phyloP scores from a whole-genome alignment of 1,140 invertebrate genomes.

The Brachystomella parvula region DNA sequence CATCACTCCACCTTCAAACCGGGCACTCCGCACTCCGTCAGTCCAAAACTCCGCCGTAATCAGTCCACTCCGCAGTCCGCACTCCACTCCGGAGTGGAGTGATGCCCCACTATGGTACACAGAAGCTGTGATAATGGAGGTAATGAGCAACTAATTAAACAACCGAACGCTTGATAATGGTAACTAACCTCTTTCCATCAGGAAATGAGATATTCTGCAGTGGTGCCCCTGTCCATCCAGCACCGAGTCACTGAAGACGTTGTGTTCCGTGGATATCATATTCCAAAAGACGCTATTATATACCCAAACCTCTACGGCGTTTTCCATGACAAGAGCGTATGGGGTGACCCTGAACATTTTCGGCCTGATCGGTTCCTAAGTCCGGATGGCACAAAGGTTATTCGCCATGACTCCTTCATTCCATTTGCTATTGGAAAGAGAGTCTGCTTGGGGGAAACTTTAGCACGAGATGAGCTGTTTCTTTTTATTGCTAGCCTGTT shows the following conservation, averaged over 20 bases:
- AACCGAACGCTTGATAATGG: too few species aligned
- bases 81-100: too few species aligned
- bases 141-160: too few species aligned
- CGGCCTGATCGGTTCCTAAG: slow-evolving; percentile 42
- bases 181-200: too few species aligned
- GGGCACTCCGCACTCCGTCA: too few species aligned
- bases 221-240: slow-evolving; percentile 24
- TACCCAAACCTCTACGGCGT: slow-evolving; percentile 41
- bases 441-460: slow-evolving; percentile 72
- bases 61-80: too few species aligned
- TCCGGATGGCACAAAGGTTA: slow-evolving; percentile 30
- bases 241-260: slow-evolving; percentile 23
- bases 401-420: slow-evolving; percentile 24
- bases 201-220: slow-evolving; percentile 20
- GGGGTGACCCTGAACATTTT: slow-evolving; percentile 41
- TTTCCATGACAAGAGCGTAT: slow-evolving; percentile 39
- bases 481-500: slow-evolving; percentile 65
- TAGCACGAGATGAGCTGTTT: too few species aligned
- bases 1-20: too few species aligned
- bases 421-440: slow-evolving; percentile 54
- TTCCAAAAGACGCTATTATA: slow-evolving; percentile 42
- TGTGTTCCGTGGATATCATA: slow-evolving; percentile 33
- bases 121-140: slow-evolving; percentile 38
- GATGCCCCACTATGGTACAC: too few species aligned
- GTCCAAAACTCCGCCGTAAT: too few species aligned